phyloP scores from a whole-genome alignment of 1,140 invertebrate species.

The Scaptodrosophila lebanonensis region DNA sequence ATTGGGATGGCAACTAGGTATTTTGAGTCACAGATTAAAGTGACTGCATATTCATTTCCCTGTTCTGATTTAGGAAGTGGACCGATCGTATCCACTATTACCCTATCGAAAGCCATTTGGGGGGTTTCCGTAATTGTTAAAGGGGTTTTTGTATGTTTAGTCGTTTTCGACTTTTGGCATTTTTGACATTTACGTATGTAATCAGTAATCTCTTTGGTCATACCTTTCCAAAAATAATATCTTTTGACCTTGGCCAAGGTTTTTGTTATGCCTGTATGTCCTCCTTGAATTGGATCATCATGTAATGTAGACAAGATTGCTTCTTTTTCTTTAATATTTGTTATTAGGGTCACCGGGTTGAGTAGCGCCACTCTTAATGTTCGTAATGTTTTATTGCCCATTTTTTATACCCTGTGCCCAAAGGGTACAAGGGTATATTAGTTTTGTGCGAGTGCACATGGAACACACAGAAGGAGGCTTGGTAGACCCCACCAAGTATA shows the following conservation, averaged over 20 bases:
- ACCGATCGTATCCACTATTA: conserved; percentile 27
- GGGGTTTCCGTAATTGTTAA: conserved; percentile 12
- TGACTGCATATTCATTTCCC: conserved; percentile 30
- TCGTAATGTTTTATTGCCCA: conserved; percentile 19
- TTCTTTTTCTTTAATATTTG: conserved; percentile 19
- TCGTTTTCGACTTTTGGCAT: conserved; percentile 19
- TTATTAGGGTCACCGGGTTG: conserved; percentile 11
- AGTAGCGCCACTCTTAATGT: conserved; percentile 30
- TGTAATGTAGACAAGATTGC: conserved; percentile 19
- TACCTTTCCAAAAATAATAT: conserved; percentile 25
- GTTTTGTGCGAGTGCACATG: too few relatives aligned
- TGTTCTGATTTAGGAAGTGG: conserved; percentile 20
- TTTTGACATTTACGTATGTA: conserved; percentile 19
- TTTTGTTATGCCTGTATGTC: conserved; percentile 18
- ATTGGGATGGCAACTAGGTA: too few relatives aligned
- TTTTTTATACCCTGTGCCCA: too few relatives aligned
- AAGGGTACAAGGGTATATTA: too few relatives aligned
- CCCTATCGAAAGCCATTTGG: conserved; percentile 18
- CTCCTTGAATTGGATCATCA: conserved; percentile 23
- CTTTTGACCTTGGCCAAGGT: conserved; percentile 19
- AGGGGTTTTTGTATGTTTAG: conserved; percentile 2
- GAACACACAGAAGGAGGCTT: too few relatives aligned
- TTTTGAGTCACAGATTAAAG: too few relatives aligned
- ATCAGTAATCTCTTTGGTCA: conserved; percentile 7
- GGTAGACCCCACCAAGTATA: too few relatives aligned